Evolutionary conservation across 2,888 invertebrate genomes (phyloP), one percentile per base, ranked within the genome.

Genomic region (Tridacna gigas): DNA sequence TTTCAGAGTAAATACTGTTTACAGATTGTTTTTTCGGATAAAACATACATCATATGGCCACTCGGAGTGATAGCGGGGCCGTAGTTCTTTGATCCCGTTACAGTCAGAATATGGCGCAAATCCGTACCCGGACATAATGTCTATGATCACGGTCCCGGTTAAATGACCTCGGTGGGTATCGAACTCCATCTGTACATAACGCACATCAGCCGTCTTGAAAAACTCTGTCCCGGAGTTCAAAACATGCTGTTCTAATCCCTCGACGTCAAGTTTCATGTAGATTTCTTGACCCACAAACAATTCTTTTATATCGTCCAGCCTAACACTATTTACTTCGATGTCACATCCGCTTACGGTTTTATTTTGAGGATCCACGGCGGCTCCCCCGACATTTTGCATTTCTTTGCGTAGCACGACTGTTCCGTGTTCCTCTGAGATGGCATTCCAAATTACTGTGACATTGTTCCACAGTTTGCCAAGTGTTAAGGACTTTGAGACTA

Each of bases 11-110:
- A 37, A 37, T 2, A 7, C 37, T 37, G 37, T 37, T 37, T 37
- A 37, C 7, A 7, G 37, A 37, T 37, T 37, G 37, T 37, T 61
- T 11, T 65, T 65, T 69, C n/a, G 47, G n/a, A 69, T 28, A 69
- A 69, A 69, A 15, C 69, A 69, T n/a, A 69, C 47, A 47, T 69
- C 69, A 20, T 20, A 13, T n/a, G 69, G 69, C 69, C 69, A 69
- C n/a, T 26, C 18, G 18, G 25, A 12, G 18, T 69, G 45, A 22
- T 9, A 20, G 13, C 3, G 45, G 12, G 69, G 69, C 0, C 45
- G 22, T 9, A 69, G 69, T 47, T 11, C 4, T 18, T 45, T 45
- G 0, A 18, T 45, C 4, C 69, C 69, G n/a, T n/a, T 9, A 47
- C 69, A 69, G 0, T 69, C 69, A 22, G 18, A 9, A 11, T 45